These are phyloP conservation scores for Sinhomidia bicolor DNA, from an alignment of 2,888 invertebrate genomes.

Conservation along the genomic window DNA sequence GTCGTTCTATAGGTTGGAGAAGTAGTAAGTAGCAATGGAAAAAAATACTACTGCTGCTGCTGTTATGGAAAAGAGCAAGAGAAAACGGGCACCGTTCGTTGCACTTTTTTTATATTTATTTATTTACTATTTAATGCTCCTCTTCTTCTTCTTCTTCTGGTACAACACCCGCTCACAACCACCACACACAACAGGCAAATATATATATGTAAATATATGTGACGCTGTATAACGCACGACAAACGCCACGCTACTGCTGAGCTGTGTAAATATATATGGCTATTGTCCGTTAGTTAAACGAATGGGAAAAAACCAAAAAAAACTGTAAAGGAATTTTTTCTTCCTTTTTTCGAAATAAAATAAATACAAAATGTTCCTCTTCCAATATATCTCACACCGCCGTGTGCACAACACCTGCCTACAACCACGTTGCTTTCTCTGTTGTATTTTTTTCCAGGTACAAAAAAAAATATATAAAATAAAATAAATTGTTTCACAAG, in stretches of 20 bases:
- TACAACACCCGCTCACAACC: conserved; percentile 2
- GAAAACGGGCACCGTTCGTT: conserved; percentile 39
- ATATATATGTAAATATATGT: too few relatives aligned
- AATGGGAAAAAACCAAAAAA: background rate
- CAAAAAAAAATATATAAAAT: conserved; percentile 9
- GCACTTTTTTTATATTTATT: conserved; percentile 29
- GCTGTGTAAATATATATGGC: background rate
- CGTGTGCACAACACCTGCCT: conserved; percentile 10
- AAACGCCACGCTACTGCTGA: background rate
- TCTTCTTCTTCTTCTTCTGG: background rate
- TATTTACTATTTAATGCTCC: background rate
- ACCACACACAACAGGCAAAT: background rate
- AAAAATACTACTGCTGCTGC: background rate
- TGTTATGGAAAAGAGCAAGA: background rate
- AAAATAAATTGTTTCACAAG: conserved; percentile 25
- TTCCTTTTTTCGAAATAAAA: conserved; percentile 7
- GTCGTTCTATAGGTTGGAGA: background rate
- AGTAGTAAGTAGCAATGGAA: background rate
- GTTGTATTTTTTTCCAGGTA: conserved; percentile 21
- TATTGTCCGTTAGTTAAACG: conserved; percentile 11
- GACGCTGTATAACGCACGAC: background rate
- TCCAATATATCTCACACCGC: conserved; percentile 35
- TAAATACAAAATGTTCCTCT: background rate
- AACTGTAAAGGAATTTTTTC: background rate
- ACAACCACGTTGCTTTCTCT: conserved; percentile 29